Conservation (phyloP, 2,888 invertebrate genomes). For the Pristionchus fissidentatus region DNA sequence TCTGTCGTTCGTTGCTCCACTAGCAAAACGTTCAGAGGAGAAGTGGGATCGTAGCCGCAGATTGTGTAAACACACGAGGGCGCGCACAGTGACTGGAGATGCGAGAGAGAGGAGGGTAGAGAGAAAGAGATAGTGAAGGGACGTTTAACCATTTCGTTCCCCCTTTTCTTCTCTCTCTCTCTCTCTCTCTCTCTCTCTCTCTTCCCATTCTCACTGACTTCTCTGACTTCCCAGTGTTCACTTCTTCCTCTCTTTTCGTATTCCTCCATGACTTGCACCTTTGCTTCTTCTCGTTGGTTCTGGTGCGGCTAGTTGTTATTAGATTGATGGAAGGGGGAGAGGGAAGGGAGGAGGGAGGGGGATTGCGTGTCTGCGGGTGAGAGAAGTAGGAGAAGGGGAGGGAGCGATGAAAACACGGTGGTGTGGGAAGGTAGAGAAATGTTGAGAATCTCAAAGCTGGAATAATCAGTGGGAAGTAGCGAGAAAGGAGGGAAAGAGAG, state of each 20-base stretch:
- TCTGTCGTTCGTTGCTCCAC: too few relatives aligned
- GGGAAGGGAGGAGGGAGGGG: background rate
- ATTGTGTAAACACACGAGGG: slow-evolving; percentile 29
- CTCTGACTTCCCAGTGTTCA: too few relatives aligned
- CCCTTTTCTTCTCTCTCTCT: background rate
- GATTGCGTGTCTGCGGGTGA: background rate
- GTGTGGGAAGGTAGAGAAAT: background rate
- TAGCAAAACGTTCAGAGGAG: background rate
- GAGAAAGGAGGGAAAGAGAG: too few relatives aligned
- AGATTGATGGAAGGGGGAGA: background rate
- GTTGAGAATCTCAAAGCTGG: slow-evolving; percentile 13
- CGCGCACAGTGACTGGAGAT: slow-evolving; percentile 13
- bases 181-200: too few relatives aligned
- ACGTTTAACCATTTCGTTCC: slow-evolving; percentile 32
- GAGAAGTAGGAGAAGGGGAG: too few relatives aligned
- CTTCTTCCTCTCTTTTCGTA: background rate
- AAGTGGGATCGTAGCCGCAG: background rate
- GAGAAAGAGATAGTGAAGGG: background rate
- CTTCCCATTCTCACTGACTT: too few relatives aligned
- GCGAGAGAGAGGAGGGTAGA: slow-evolving; percentile 18
- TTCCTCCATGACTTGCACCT: slow-evolving; percentile 18
- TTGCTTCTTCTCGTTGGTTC: background rate
- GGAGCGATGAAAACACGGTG: too few relatives aligned
- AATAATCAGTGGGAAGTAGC: too few relatives aligned
- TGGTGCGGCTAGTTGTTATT: slow-evolving; percentile 17